Percentiles rank a stretch among this genome's conserved stretches.
Evolutionary conservation across 2,888 invertebrate genomes (phyloP).

Genomic region (Dryomyza anilis): DNA sequence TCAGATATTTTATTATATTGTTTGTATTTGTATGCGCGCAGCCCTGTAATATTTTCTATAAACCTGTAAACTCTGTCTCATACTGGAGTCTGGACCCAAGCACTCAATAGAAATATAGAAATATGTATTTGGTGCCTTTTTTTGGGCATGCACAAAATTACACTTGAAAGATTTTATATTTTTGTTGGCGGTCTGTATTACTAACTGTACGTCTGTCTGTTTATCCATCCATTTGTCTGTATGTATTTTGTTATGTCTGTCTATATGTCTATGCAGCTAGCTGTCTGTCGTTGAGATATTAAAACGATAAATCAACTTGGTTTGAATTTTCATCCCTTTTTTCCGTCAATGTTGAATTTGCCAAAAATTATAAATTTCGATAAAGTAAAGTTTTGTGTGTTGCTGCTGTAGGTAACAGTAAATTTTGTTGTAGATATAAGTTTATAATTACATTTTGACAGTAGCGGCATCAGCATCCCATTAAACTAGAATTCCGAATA

Average conservation of each 20-base stretch:
- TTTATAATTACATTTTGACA: not conserved
- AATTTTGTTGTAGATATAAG: not conserved
- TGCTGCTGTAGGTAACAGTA: not conserved
- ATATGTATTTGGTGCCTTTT: too few relatives aligned
- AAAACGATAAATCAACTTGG: conserved; percentile 54
- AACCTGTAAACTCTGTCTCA: too few relatives aligned
- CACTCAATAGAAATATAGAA: not conserved
- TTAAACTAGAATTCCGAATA: too few relatives aligned
- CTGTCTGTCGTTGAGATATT: conserved; percentile 41
- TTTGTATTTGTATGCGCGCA: too few relatives aligned
- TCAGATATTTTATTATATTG: too few relatives aligned
- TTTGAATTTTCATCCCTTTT: conserved; percentile 46
- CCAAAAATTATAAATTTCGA: conserved; percentile 36
- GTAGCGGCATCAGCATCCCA: too few relatives aligned
- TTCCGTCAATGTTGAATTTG: conserved; percentile 30
- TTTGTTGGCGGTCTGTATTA: too few relatives aligned
- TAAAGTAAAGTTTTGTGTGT: conserved; percentile 24
- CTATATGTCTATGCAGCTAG: not conserved
- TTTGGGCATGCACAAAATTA: conserved; percentile 20
- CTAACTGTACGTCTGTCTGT: conserved; percentile 24
- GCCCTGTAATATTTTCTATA: too few relatives aligned
- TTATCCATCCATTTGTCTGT: conserved; percentile 16
- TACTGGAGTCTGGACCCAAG: too few relatives aligned
- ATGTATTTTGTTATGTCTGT: conserved; percentile 18
- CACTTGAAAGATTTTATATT: conserved; percentile 28